These are phyloP conservation scores for Picus viridis DNA, from an alignment of 2,797 vertebrate species.

Conservation along the genomic window DNA sequence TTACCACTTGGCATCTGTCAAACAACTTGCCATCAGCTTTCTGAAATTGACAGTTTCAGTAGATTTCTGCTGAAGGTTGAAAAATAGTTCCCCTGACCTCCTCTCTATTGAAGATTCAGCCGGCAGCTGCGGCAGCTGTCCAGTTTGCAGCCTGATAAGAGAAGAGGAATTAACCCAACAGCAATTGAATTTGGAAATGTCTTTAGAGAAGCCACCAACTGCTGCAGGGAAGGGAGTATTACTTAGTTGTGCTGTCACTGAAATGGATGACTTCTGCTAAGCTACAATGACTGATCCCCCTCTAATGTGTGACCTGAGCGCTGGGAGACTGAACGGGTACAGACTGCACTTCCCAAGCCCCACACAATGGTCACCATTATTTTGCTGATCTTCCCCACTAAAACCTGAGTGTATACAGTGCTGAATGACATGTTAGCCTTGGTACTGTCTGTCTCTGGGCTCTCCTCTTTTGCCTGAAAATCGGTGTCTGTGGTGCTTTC, in stretches of 20 bases:
- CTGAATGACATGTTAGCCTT: background rate
- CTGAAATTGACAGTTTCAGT: conserved; percentile 71
- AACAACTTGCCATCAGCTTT: conserved; percentile 67
- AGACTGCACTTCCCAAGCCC: background rate
- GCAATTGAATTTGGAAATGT: conserved; percentile 69
- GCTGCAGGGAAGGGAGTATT: conserved; percentile 53
- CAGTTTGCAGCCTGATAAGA: conserved; percentile 49
- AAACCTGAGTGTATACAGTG: background rate
- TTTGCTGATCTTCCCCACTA: background rate
- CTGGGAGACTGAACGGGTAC: background rate
- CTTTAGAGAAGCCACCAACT: conserved; percentile 61
- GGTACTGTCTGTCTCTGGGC: background rate
- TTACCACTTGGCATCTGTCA: conserved; percentile 74
- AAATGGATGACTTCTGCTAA: conserved; percentile 57
- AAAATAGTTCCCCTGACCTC: conserved; percentile 67
- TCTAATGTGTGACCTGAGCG: conserved; percentile 46
- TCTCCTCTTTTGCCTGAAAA: background rate
- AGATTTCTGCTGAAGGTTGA: conserved; percentile 66
- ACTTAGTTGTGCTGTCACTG: conserved; percentile 56
- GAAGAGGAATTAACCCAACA: conserved; percentile 64
- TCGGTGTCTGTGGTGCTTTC: background rate
- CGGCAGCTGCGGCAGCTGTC: conserved; percentile 69
- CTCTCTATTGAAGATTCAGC: conserved; percentile 56
- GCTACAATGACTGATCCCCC: conserved; percentile 18
- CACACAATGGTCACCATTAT: background rate